These are phyloP conservation scores for Gasterosteus aculeatus DNA, from an alignment of 2,113 vertebrate species.

Conservation along the genomic window DNA sequence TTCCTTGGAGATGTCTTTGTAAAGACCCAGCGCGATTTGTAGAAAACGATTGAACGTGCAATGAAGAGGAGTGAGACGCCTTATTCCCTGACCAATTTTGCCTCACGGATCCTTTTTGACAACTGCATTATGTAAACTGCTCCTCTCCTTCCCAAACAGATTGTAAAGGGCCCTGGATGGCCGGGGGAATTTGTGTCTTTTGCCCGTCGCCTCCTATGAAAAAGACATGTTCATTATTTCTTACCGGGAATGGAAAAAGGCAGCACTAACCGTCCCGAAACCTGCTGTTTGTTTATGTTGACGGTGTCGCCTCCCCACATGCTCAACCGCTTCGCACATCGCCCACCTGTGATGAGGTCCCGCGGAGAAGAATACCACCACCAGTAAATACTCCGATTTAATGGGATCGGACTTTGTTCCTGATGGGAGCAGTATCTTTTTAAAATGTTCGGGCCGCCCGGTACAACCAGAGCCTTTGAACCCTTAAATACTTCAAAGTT, in stretches of 20 bases:
- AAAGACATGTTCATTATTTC: conserved; percentile 16
- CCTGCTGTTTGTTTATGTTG: conserved; percentile 40
- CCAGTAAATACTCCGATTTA: background rate
- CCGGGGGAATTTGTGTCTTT: conserved; percentile 16
- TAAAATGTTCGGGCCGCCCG: background rate
- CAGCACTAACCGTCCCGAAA: conserved; percentile 24
- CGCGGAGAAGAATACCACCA: conserved; percentile 2
- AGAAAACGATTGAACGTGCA: conserved; percentile 20
- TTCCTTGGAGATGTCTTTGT: conserved; percentile 29
- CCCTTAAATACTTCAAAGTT: background rate
- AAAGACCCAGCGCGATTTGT: conserved; percentile 15
- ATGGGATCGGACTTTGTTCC: background rate
- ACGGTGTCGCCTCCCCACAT: conserved; percentile 11
- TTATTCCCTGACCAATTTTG: conserved; percentile 37
- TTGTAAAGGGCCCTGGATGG: too few species aligned
- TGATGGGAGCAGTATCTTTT: background rate
- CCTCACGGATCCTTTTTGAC: conserved; percentile 24
- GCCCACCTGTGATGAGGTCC: conserved; percentile 1
- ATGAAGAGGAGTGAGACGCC: conserved; percentile 18
- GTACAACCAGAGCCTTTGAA: background rate
- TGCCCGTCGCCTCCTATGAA: conserved; percentile 3
- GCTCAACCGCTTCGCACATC: conserved; percentile 24
- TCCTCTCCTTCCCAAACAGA: conserved; percentile 6
- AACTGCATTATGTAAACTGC: conserved; percentile 17
- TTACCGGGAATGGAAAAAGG: conserved; percentile 16